Conservation (phyloP, 2,797 vertebrate species). For the Ptychadena robeensis region DNA sequence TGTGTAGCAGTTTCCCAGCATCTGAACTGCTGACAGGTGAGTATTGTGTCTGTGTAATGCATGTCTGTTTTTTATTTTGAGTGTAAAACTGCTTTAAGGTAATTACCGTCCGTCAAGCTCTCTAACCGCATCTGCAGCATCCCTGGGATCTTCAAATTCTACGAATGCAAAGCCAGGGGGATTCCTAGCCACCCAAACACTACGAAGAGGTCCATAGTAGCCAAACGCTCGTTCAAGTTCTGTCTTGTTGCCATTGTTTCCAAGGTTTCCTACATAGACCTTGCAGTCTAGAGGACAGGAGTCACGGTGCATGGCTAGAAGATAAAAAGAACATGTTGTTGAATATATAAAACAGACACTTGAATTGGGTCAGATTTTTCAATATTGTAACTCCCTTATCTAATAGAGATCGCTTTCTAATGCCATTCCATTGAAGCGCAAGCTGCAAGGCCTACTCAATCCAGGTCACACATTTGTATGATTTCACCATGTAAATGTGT, state of each 20-base stretch:
- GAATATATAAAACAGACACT: too few species aligned
- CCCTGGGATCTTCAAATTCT: conserved; percentile 96
- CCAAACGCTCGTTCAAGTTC: conserved; percentile 94
- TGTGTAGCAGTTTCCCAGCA: too few species aligned
- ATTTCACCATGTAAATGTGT: too few species aligned
- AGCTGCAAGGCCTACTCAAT: too few species aligned
- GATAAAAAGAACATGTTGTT: not conserved
- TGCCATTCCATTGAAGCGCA: too few species aligned
- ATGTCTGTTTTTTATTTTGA: not conserved
- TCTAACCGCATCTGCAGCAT: conserved; percentile 95
- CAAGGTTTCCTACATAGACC: conserved; percentile 97
- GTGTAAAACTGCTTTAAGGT: not conserved
- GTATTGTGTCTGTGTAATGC: too few species aligned
- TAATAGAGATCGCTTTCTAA: too few species aligned
- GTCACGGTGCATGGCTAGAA: conserved; percentile 83
- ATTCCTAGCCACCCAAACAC: conserved; percentile 96
- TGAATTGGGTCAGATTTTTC: too few species aligned
- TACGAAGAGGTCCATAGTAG: conserved; percentile 93
- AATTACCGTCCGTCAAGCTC: conserved; percentile 95
- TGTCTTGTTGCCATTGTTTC: conserved; percentile 97
- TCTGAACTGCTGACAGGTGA: too few species aligned
- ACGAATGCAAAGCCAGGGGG: conserved; percentile 97
- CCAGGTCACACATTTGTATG: too few species aligned
- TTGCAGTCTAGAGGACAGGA: conserved; percentile 96
- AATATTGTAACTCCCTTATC: too few species aligned